Evolutionary conservation across 2,888 invertebrate genomes (phyloP).

Genomic region (Acronicta alni): DNA sequence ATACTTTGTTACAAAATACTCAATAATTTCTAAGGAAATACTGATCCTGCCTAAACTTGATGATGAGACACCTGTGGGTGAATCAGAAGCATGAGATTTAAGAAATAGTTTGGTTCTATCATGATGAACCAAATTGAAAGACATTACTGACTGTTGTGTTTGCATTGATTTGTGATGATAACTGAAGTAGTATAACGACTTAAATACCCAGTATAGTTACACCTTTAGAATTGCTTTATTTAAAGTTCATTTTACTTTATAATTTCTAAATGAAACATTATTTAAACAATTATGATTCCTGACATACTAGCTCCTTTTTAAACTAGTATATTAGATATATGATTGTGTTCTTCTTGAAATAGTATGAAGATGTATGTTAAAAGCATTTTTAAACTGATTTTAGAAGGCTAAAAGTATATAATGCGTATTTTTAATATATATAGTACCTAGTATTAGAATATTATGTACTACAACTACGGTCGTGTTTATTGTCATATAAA

Average conservation of each 20-base stretch:
- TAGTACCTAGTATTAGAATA: conserved; percentile 37
- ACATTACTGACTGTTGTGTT: conserved; percentile 43
- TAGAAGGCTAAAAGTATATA: too few species aligned
- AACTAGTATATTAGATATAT: neutral
- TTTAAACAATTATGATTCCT: conserved; percentile 10
- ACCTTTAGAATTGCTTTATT: neutral
- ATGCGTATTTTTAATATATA: conserved; percentile 18
- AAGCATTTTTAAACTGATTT: too few species aligned
- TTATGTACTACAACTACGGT: conserved; percentile 32
- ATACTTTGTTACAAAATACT: conserved; percentile 99
- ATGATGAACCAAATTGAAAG: conserved; percentile 43
- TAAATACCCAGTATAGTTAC: conserved; percentile 4
- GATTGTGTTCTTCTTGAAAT: too few species aligned
- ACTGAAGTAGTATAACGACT: conserved; percentile 23
- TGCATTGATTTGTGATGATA: conserved; percentile 46
- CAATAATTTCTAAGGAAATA: conserved; percentile 99
- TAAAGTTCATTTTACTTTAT: too few species aligned
- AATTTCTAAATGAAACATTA: too few species aligned
- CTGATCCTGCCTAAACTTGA: conserved; percentile 99
- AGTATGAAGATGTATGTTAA: too few species aligned
- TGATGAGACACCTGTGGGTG: conserved; percentile 90
- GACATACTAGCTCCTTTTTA: conserved; percentile 8
- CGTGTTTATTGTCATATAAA: conserved; percentile 32
- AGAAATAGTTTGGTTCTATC: conserved; percentile 56
- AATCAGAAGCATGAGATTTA: conserved; percentile 84